A percentile compares a stretch with the other conserved stretches of the same genome.
Evolutionary conservation across 2,888 invertebrate species (phyloP).

Genomic region (Crematogaster levior): DNA sequence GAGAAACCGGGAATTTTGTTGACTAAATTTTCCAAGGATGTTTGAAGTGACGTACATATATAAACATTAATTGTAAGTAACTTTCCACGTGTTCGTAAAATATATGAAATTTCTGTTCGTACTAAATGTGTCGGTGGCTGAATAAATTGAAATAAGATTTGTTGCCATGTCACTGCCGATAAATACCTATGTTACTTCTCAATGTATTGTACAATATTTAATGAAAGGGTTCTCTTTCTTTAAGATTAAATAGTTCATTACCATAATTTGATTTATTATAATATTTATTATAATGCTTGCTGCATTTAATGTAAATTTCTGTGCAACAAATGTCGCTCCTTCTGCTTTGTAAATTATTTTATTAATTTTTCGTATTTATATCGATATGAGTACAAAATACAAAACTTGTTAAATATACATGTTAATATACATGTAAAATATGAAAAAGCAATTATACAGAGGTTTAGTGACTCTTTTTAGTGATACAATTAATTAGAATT

Average conservation of each 20-base stretch:
- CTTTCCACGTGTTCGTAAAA: constrained; percentile 34
- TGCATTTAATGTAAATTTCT: background rate
- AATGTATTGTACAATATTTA: no score
- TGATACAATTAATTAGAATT: background rate
- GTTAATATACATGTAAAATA: background rate
- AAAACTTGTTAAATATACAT: background rate
- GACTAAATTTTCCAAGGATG: constrained; percentile 36
- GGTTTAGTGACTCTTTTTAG: background rate
- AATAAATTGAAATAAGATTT: constrained; percentile 37
- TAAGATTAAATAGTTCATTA: background rate
- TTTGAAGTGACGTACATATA: constrained; percentile 36
- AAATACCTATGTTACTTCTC: constrained; percentile 20
- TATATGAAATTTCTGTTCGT: constrained; percentile 24
- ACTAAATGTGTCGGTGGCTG: background rate
- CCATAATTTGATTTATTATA: no score
- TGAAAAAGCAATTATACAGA: background rate
- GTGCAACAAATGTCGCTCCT: background rate
- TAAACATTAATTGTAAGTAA: constrained; percentile 39
- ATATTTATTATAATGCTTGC: background rate
- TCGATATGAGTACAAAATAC: constrained; percentile 29
- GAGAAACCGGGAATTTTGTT: constrained; percentile 27
- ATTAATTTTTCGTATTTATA: constrained; percentile 14
- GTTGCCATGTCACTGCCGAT: background rate
- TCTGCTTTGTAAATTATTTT: constrained; percentile 3
- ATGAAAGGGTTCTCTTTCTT: background rate